Evolutionary conservation across 2,113 vertebrate genomes (phyloP).

Genomic region (Aegypius monachus): DNA sequence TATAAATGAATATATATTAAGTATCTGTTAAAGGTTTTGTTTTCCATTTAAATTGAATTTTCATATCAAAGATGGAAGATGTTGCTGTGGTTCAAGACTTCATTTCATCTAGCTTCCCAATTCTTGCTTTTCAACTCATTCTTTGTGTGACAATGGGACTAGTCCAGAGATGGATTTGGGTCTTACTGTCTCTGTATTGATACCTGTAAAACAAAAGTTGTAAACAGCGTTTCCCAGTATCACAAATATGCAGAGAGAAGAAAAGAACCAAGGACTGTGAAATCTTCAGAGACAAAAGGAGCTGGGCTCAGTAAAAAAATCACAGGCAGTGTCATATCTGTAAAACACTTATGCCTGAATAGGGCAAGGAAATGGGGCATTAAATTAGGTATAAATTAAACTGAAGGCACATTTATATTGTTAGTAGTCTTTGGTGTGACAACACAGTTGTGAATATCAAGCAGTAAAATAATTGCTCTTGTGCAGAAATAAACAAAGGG

Average conservation of each 20-base stretch:
- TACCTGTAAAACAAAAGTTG: not conserved
- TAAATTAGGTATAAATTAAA: not conserved
- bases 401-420: not conserved
- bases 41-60: not conserved
- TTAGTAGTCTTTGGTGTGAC: not conserved
- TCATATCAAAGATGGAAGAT: not conserved
- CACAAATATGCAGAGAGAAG: not conserved
- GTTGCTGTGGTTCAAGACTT: not conserved
- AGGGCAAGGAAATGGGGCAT: not conserved
- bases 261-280: not conserved
- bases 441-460: not conserved
- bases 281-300: not conserved
- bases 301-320: not conserved
- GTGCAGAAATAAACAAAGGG: not conserved
- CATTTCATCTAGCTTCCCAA: not conserved
- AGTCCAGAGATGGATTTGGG: not conserved
- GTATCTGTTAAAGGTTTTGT: not conserved
- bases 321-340: not conserved
- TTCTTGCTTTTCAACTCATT: not conserved
- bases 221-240: not conserved
- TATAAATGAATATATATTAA: not conserved
- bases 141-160: not conserved
- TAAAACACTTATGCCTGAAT: not conserved
- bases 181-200: not conserved
- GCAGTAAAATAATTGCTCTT: not conserved